These are phyloP conservation scores for Bhutanitis thaidina DNA, from an alignment of 2,888 invertebrate species.

Conservation along the genomic window DNA sequence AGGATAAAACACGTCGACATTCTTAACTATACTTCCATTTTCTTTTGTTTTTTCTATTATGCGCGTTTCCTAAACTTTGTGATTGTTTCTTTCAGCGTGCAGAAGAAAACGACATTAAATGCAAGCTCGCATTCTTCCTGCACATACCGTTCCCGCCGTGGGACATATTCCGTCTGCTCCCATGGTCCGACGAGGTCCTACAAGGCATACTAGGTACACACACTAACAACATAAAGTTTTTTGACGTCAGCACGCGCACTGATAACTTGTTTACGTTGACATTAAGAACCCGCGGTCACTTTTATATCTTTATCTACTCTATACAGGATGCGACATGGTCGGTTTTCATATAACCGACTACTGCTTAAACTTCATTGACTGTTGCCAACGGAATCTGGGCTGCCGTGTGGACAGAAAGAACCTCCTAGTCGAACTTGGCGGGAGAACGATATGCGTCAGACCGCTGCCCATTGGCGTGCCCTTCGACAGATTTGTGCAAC, in stretches of 20 bases:
- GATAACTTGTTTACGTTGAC: constrained; percentile 8
- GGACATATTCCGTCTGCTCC: constrained; percentile 94
- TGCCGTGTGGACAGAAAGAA: constrained; percentile 94
- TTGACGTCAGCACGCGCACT: neutral
- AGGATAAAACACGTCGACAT: no score
- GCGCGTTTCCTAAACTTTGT: no score
- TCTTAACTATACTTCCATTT: no score
- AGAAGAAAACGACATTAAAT: constrained; percentile 87
- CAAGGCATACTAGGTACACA: constrained; percentile 90
- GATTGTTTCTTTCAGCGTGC: constrained; percentile 74
- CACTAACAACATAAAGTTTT: constrained; percentile 3
- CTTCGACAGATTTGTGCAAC: constrained; percentile 89
- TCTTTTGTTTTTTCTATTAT: no score
- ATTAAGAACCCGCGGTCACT: constrained; percentile 3
- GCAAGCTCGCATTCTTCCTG: constrained; percentile 94
- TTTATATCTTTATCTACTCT: constrained; percentile 17
- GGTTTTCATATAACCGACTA: constrained; percentile 95
- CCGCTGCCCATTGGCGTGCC: constrained; percentile 95
- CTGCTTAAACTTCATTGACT: constrained; percentile 94
- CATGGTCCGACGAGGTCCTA: constrained; percentile 96
- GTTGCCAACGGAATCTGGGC: constrained; percentile 91
- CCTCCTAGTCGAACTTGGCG: constrained; percentile 91
- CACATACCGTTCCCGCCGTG: constrained; percentile 97
- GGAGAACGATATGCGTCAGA: constrained; percentile 89
- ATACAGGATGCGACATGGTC: constrained; percentile 91